Evolutionary conservation across 2,888 invertebrate species (phyloP).

Genomic region (Pammene fasciana): DNA sequence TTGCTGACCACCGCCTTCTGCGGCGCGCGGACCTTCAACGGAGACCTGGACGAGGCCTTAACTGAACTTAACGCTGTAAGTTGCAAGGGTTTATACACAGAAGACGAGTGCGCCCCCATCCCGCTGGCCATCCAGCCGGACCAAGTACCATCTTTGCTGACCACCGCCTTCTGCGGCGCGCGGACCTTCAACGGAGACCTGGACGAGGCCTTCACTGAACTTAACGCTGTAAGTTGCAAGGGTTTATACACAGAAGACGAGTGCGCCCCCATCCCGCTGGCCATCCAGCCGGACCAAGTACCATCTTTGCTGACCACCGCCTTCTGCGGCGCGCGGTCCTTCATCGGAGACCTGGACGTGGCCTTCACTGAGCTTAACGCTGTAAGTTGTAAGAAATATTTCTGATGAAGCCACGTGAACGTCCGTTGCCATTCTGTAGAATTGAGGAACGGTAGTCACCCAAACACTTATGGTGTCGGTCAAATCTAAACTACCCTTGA

Average conservation of each 20-base stretch:
- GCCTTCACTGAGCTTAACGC: constrained; percentile 65
- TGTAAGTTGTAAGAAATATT: constrained; percentile 50
- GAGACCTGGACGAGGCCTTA: constrained; percentile 66
- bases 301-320: constrained; percentile 62
- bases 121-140: constrained; percentile 53
- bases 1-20: constrained; percentile 66
- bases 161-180: constrained; percentile 61
- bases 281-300: constrained; percentile 56
- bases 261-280: constrained; percentile 54
- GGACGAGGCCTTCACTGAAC: constrained; percentile 64
- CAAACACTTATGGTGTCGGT: too few species aligned
- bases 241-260: too few species aligned
- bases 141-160: constrained; percentile 61
- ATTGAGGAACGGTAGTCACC: too few species aligned
- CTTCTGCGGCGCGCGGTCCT: constrained; percentile 58
- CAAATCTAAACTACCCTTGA: too few species aligned
- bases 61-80: constrained; percentile 66
- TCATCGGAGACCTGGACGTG: constrained; percentile 62
- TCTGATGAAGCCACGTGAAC: too few species aligned
- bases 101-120: constrained; percentile 59
- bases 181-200: constrained; percentile 60
- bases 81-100: too few species aligned
- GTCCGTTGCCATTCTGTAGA: too few species aligned
- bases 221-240: constrained; percentile 59
- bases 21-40: constrained; percentile 54